phyloP scores from a whole-genome alignment of 2,888 invertebrate genomes.

The Noctuana brunneofusca region DNA sequence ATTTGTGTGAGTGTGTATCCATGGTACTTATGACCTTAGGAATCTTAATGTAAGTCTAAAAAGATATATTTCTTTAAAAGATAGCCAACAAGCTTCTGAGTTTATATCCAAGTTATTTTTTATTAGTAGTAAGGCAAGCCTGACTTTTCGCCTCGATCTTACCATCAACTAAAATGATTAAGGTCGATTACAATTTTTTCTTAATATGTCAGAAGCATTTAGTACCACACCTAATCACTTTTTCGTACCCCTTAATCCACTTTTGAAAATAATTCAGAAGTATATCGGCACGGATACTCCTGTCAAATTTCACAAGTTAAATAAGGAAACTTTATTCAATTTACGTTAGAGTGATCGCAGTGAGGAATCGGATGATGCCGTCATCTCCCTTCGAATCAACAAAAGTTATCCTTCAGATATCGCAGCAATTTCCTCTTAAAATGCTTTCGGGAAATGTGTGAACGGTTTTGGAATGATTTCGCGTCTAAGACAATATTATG shows the following conservation, averaged over 20 bases:
- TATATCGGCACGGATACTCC: not conserved
- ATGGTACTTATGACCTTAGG: too few relatives aligned
- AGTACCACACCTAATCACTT: too few relatives aligned
- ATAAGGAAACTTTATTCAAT: slow-evolving; percentile 12
- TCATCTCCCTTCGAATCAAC: slow-evolving; percentile 9
- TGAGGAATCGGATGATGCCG: slow-evolving; percentile 4
- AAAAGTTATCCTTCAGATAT: slow-evolving; percentile 5
- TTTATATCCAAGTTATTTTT: too few relatives aligned
- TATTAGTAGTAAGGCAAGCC: too few relatives aligned
- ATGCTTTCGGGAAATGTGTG: not conserved
- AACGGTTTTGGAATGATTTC: not conserved
- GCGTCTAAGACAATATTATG: not conserved
- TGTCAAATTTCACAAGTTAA: slow-evolving; percentile 4
- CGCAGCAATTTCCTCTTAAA: not conserved
- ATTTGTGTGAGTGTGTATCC: too few relatives aligned
- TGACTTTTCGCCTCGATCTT: too few relatives aligned
- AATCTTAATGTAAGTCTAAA: too few relatives aligned
- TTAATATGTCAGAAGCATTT: too few relatives aligned
- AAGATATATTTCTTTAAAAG: too few relatives aligned
- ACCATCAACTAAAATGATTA: too few relatives aligned
- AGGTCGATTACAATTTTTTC: too few relatives aligned
- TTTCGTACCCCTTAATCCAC: not conserved
- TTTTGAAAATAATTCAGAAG: not conserved
- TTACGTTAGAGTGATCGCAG: not conserved
- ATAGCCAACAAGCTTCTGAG: too few relatives aligned